Evolutionary conservation across 2,888 invertebrate genomes (phyloP).

Genomic region (Hypolimnas misippus): DNA sequence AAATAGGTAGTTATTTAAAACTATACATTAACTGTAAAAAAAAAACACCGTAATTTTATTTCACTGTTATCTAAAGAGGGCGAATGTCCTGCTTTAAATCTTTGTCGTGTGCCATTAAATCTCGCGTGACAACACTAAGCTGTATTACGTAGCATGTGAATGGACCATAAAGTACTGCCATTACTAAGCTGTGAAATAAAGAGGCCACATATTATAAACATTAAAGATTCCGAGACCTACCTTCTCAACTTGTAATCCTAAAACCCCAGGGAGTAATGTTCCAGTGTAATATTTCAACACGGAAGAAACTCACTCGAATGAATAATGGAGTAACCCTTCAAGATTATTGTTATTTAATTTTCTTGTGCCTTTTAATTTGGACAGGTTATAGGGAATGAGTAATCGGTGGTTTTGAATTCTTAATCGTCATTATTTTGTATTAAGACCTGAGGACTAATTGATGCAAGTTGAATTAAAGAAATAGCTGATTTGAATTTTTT

Average conservation of each 20-base stretch:
- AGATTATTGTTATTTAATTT: slow-evolving; percentile 20
- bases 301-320: slow-evolving; percentile 13
- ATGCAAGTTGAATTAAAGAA: no score
- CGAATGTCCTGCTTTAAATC: slow-evolving; percentile 18
- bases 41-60: neutral
- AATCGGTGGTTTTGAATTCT: neutral
- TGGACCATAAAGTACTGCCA: slow-evolving; percentile 19
- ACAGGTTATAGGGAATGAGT: slow-evolving; percentile 1
- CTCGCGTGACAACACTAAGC: slow-evolving; percentile 16
- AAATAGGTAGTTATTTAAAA: no score
- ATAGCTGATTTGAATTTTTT: no score
- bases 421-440: neutral
- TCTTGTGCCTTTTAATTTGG: neutral
- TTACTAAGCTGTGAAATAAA: slow-evolving; percentile 25
- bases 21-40: no score
- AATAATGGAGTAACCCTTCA: slow-evolving; percentile 18
- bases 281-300: slow-evolving; percentile 8
- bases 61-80: slow-evolving; percentile 12
- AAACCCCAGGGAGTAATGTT: slow-evolving; percentile 6
- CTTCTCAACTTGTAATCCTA: slow-evolving; percentile 23
- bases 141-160: slow-evolving; percentile 10
- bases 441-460: neutral
- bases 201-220: slow-evolving; percentile 17
- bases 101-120: slow-evolving; percentile 17
- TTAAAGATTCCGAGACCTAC: slow-evolving; percentile 21